A percentile compares a stretch with the other conserved stretches of the same genome.
These are phyloP conservation scores for Apostichopus parvimensis DNA, from an alignment of 35 echinoderm and acorn worm species.

Conservation along the genomic window DNA sequence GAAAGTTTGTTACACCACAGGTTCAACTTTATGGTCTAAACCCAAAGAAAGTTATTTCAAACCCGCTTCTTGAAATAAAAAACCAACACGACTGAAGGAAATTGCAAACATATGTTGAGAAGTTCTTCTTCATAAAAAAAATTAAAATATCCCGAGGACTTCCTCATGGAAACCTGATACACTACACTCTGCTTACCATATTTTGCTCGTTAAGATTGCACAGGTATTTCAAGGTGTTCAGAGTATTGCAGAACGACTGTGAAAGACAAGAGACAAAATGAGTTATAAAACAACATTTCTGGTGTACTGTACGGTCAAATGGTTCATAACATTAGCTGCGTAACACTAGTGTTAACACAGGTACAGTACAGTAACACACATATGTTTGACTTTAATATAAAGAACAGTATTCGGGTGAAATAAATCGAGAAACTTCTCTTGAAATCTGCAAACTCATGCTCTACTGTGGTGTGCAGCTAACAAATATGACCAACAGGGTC, in stretches of 20 bases:
- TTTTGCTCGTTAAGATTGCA: not conserved
- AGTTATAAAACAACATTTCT: not conserved
- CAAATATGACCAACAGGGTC: too few species aligned
- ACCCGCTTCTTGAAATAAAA: too few species aligned
- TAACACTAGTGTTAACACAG: too few species aligned
- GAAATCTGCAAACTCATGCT: not conserved
- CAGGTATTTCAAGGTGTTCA: not conserved
- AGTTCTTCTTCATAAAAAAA: not conserved
- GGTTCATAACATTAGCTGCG: too few species aligned
- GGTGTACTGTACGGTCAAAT: not conserved
- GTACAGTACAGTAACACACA: not conserved
- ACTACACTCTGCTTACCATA: not conserved
- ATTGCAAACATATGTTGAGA: not conserved
- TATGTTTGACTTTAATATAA: not conserved
- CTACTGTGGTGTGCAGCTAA: too few species aligned
- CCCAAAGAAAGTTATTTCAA: too few species aligned
- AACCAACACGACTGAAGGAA: not conserved
- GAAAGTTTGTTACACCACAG: too few species aligned
- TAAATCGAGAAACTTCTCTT: not conserved
- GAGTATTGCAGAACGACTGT: not conserved
- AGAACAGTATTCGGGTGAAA: not conserved
- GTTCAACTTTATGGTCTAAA: too few species aligned
- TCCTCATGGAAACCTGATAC: not conserved
- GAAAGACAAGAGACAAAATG: not conserved
- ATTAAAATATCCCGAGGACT: not conserved